Evolutionary conservation across 2,113 vertebrate genomes (phyloP), one percentile per base, ranked within the genome.

Genomic region (Rostratula benghalensis): DNA sequence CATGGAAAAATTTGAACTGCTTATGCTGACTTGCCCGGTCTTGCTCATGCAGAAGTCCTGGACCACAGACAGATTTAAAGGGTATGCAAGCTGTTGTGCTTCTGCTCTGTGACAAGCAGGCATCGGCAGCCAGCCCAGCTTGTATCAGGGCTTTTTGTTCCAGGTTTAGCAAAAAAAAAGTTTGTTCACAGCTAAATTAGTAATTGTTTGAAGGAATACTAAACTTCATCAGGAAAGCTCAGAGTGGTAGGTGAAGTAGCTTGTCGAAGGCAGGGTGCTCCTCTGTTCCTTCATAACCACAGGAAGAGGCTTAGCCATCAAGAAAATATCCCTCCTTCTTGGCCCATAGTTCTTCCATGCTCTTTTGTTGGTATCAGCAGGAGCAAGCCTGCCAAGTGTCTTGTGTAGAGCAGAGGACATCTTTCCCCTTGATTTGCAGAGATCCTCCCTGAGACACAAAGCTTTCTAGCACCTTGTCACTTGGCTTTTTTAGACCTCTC

Each of bases 291-390:
- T 89, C 50, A 28, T 41, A 86, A 68, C 33, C 39, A 41, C 20
- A 6, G 33, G 23, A 63, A 69, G 35, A 74, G 25, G 10, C 20
- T 50, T 50, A 50, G 28, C 3, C 30, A 28, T 30, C 11, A 77
- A 12, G 24, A 30, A 59, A 74, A 46, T 12, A 63, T 8, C 19
- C 39, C 4, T 45, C 11, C n/a, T 8, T 70, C 43, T 54, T 67
- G 59, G 39, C 27, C 81, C 33, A 12, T 3, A 22, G 16, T 6
- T 50, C 24, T 69, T 90, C 63, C 46, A 16, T 0, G 0, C 23
- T 82, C 14, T 68, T 76, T n/a, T 33, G 53, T 50, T 37, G 11
- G 7, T 28, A 12, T 11, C 50, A 81, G 51, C 50, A 77, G n/a
- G 33, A 88, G 7, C 8, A 33, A 51, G 70, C 50, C 54, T 85